Evolutionary conservation across 2,888 invertebrate species (phyloP), one percentile per base, ranked within the genome.

Genomic region (Drosophila testacea): DNA sequence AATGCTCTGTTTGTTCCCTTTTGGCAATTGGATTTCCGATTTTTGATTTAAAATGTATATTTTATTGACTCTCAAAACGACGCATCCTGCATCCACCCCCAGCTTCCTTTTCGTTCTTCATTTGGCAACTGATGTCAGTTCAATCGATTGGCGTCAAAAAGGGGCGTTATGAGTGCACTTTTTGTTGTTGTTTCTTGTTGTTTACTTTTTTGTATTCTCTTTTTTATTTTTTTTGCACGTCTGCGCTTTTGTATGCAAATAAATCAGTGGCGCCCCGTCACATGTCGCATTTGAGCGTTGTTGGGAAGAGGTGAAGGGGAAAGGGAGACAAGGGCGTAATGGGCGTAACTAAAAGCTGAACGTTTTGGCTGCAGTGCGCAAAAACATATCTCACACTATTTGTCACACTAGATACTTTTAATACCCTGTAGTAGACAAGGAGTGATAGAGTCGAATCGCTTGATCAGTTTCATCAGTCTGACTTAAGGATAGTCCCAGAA

Each of bases 231-330:
- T 77, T 73, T 63, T 76, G 73, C 76, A 69, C 66, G 73, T 85
- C 81, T 78, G 83, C 80, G 89, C 90, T 88, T 88, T 90, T 87
- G 87, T 83, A 90, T 80, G 89, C 87, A 90, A 90, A 90, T 90
- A 90, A 90, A 90, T 90, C 91, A 91, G 83, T 46, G 78, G 75
- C 69, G 74, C 73, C 78, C 79, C 83, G 79, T 89, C 87, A 88
- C 73, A 89, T 85, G 87, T 89, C 87, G 83, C 79, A 75, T 67
- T 75, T 63, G 54, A 62, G 41, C 36, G 27, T 46, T 32, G 6
- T 11, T 22, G 48, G 11, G 6, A 2, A n/a, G 27, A 36, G 11
- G 6, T 6, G 11, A 7, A 4, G 38, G 11, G 11, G 11, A 34
- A 22, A 1, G 22, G 16, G 22, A 30, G 47, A 41, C 44, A 16